A percentile compares a stretch with the other conserved stretches of the same genome.
These are phyloP conservation scores for Amphimallon solstitiale DNA, from an alignment of 2,888 invertebrate genomes.

Conservation along the genomic window DNA sequence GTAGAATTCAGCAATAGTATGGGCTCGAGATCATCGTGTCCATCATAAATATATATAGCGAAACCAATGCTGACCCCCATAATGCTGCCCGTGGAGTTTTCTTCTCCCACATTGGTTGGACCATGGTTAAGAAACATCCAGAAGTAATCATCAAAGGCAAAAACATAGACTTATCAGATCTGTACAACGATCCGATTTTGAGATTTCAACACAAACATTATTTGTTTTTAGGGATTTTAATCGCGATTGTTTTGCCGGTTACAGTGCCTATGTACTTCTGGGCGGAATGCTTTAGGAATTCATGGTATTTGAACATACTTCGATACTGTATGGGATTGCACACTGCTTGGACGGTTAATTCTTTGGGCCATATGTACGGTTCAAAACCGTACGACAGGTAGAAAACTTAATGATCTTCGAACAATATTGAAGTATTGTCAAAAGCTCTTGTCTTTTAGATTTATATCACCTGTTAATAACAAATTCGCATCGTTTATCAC, in stretches of 20 bases:
- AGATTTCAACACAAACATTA: constrained; percentile 90
- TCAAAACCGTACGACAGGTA: constrained; percentile 79
- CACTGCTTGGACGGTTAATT: constrained; percentile 91
- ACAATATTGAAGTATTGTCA: too few relatives aligned
- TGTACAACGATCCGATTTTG: constrained; percentile 82
- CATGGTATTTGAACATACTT: constrained; percentile 77
- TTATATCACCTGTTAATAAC: constrained; percentile 32
- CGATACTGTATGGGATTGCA: constrained; percentile 85
- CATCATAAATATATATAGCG: constrained; percentile 95
- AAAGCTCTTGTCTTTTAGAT: constrained; percentile 22
- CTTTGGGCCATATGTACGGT: constrained; percentile 86
- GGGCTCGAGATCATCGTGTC: constrained; percentile 84
- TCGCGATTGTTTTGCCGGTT: constrained; percentile 83
- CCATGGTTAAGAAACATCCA: constrained; percentile 89
- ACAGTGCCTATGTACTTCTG: constrained; percentile 79
- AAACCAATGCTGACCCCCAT: constrained; percentile 94
- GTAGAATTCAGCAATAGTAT: constrained; percentile 66
- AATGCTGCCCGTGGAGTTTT: constrained; percentile 94
- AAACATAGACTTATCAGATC: constrained; percentile 84
- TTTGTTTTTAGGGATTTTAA: constrained; percentile 76
- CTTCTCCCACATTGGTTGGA: constrained; percentile 96
- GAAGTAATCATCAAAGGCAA: constrained; percentile 89
- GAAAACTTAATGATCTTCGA: too few relatives aligned
- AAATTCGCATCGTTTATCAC: constrained; percentile 71
- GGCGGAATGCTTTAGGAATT: constrained; percentile 76